Evolutionary conservation across 2,797 vertebrate species (phyloP).

Genomic region (Uromys caudimaculatus): DNA sequence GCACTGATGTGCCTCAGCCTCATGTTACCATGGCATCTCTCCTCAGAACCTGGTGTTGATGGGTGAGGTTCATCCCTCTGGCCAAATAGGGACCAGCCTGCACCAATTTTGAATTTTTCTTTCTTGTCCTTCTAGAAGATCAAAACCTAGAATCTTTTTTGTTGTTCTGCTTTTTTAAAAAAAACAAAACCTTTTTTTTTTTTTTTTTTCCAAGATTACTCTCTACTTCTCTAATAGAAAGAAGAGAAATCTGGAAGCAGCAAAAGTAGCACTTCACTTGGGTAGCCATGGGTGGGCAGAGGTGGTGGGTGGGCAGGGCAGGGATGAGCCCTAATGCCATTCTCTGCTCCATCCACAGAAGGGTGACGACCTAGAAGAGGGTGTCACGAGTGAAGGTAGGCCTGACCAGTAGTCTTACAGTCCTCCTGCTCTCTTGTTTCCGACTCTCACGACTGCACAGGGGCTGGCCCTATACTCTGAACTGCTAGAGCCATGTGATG

Average conservation of each 20-base stretch:
- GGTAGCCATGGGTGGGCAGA: background rate
- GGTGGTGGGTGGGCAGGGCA: background rate
- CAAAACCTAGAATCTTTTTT: slow-evolving; percentile 14
- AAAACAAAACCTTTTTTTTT: background rate
- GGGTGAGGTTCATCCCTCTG: rapidly evolving
- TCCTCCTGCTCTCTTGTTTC: background rate
- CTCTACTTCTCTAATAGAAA: background rate
- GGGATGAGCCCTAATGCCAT: slow-evolving; percentile 23
- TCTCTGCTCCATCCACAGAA: slow-evolving; percentile 89
- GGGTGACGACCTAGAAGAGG: slow-evolving; percentile 96
- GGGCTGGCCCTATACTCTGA: background rate
- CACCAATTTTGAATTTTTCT: slow-evolving; percentile 22
- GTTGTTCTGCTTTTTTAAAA: background rate
- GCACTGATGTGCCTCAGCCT: background rate
- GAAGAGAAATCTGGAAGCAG: background rate
- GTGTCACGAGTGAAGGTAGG: slow-evolving; percentile 98
- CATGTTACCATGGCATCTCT: background rate
- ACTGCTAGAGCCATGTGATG: background rate
- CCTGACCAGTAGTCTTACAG: background rate
- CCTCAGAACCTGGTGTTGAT: background rate
- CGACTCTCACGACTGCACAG: background rate
- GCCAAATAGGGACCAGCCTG: background rate
- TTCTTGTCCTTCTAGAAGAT: background rate
- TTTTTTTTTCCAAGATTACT: slow-evolving; percentile 34
- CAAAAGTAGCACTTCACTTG: background rate